These are phyloP conservation scores for Centropyge bicolor DNA, from an alignment of 2,797 vertebrate species.

Conservation along the genomic window DNA sequence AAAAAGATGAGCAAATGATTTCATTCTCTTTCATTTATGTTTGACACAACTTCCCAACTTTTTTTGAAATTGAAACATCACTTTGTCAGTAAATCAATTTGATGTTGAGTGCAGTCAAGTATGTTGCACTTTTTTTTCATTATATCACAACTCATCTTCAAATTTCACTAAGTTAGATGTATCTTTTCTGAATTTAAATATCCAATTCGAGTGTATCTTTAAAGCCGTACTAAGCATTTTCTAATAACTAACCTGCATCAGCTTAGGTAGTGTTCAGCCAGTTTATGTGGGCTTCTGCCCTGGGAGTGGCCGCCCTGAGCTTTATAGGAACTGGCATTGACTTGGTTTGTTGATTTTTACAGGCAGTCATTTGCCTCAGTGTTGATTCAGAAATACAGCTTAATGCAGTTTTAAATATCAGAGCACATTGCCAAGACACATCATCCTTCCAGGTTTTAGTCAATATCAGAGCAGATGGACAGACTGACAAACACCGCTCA, in stretches of 20 bases:
- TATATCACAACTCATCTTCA: background rate
- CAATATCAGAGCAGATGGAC: slow-evolving; percentile 46
- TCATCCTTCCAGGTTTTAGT: slow-evolving; percentile 40
- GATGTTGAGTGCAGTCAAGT: too few relatives aligned
- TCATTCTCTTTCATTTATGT: too few relatives aligned
- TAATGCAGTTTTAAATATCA: slow-evolving; percentile 55
- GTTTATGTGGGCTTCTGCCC: slow-evolving; percentile 32
- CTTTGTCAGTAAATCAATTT: too few relatives aligned
- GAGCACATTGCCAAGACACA: slow-evolving; percentile 35
- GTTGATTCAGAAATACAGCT: slow-evolving; percentile 57
- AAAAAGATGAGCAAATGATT: too few relatives aligned
- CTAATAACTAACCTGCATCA: slow-evolving; percentile 23
- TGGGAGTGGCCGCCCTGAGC: slow-evolving; percentile 25
- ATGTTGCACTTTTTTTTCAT: too few relatives aligned
- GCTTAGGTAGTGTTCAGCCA: slow-evolving; percentile 22
- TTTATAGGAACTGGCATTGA: slow-evolving; percentile 52
- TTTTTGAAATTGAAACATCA: too few relatives aligned
- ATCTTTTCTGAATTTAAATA: background rate
- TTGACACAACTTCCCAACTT: too few relatives aligned
- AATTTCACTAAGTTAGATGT: background rate
- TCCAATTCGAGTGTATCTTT: background rate
- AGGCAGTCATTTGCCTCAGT: slow-evolving; percentile 37
- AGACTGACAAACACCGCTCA: slow-evolving; percentile 27
- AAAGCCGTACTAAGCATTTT: background rate
- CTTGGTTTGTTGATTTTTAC: slow-evolving; percentile 67